phyloP scores from a whole-genome alignment of 1,140 invertebrate genomes.

The Drosophila virilis region DNA sequence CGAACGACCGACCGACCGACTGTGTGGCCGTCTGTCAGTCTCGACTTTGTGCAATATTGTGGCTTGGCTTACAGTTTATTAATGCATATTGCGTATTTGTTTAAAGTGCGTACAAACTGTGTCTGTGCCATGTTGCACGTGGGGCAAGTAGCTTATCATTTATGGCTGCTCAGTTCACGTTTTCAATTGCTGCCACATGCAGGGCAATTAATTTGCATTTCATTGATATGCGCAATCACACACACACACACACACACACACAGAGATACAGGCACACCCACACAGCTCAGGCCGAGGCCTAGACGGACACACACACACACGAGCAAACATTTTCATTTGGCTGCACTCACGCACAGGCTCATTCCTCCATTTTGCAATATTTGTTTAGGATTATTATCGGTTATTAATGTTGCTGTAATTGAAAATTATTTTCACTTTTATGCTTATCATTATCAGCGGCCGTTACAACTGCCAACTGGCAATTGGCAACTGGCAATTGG shows the following conservation, averaged over 20 bases:
- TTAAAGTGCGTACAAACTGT: conserved; percentile 31
- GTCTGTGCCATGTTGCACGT: conserved; percentile 1
- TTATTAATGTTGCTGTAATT: conserved; percentile 83
- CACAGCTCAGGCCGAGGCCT: no score
- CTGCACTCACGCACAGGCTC: conserved; percentile 3
- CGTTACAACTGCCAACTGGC: conserved; percentile 45
- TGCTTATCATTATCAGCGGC: conserved; percentile 76
- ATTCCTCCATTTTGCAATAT: conserved; percentile 48
- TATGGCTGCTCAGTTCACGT: conserved; percentile 53
- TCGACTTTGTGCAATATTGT: conserved; percentile 44
- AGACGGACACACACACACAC: conserved; percentile 3
- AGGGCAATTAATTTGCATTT: conserved; percentile 82
- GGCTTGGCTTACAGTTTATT: conserved; percentile 69
- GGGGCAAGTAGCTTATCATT: conserved; percentile 50
- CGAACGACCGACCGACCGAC: background rate
- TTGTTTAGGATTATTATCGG: conserved; percentile 83
- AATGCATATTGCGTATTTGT: conserved; percentile 54
- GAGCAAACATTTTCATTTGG: conserved; percentile 10
- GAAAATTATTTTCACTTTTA: conserved; percentile 83
- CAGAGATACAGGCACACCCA: no score
- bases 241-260: background rate
- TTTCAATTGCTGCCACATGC: conserved; percentile 63
- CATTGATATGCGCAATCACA: conserved; percentile 76
- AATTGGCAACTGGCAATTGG: conserved; percentile 7
- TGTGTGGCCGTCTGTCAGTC: conserved; percentile 7